A percentile compares a stretch with the other conserved stretches of the same genome.
phyloP scores from a whole-genome alignment of 2,113 vertebrate species.

The Terrapene triunguis region DNA sequence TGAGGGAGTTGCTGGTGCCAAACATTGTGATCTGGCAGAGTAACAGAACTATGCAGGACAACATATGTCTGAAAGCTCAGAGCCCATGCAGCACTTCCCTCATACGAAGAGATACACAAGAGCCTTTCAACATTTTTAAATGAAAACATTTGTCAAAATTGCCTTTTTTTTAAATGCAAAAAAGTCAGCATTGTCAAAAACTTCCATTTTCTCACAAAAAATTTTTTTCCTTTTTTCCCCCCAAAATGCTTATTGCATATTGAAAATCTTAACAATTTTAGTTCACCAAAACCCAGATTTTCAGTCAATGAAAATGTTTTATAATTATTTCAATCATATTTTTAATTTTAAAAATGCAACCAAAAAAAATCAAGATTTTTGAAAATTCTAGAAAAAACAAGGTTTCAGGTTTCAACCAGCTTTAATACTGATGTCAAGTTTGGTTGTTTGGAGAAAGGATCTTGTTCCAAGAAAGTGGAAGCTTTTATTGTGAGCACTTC shows the following conservation, averaged over 20 bases:
- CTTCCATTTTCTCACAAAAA: neutral
- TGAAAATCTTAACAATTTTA: neutral
- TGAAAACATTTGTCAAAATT: neutral
- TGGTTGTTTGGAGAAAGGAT: neutral
- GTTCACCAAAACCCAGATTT: neutral
- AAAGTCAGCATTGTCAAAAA: neutral
- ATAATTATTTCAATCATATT: neutral
- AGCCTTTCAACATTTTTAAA: neutral
- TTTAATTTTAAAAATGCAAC: neutral
- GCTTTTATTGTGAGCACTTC: conserved; percentile 31
- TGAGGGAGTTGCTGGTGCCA: neutral
- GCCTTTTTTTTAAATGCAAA: neutral
- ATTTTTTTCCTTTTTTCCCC: neutral
- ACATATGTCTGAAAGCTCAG: neutral
- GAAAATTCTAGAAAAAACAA: neutral
- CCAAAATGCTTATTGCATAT: neutral
- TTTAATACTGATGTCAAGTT: neutral
- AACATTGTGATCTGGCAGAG: neutral
- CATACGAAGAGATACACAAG: neutral
- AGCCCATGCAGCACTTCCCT: neutral
- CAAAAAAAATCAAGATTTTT: neutral
- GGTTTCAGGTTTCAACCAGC: neutral
- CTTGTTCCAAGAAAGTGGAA: neutral
- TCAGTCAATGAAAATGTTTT: neutral
- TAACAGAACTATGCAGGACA: neutral